These are phyloP conservation scores for Enteromius argenteus DNA, from an alignment of 2,797 vertebrate genomes.

Conservation along the genomic window DNA sequence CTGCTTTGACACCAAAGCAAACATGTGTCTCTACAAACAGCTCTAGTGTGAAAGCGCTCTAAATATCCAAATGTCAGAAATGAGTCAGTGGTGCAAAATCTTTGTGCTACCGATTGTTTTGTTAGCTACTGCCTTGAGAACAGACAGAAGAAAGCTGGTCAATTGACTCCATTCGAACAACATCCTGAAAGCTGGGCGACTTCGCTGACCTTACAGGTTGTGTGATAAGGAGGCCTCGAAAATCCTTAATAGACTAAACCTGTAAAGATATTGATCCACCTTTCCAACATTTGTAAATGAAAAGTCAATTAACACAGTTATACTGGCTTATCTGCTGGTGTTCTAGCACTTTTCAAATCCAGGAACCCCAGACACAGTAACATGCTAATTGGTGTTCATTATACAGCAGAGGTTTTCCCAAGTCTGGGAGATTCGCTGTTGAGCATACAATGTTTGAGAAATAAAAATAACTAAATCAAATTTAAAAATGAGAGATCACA, in stretches of 20 bases:
- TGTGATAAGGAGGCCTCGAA: slow-evolving; percentile 5
- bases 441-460: not conserved
- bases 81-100: not conserved
- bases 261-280: slow-evolving; percentile 16
- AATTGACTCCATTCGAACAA: not conserved
- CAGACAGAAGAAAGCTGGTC: not conserved
- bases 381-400: slow-evolving; percentile 34
- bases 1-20: not conserved
- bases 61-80: slow-evolving; percentile 1
- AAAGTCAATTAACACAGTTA: slow-evolving; percentile 34
- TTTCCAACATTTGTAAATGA: slow-evolving; percentile 19
- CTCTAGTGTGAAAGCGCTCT: not conserved
- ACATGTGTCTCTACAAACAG: not conserved
- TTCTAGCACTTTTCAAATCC: not conserved
- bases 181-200: not conserved
- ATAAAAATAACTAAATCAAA: not conserved
- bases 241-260: slow-evolving; percentile 7
- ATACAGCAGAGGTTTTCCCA: not conserved
- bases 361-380: slow-evolving; percentile 25
- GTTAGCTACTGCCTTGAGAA: not conserved
- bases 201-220: not conserved
- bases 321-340: not conserved
- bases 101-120: not conserved
- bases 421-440: not conserved
- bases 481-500: not conserved